phyloP scores from a whole-genome alignment of 2,888 invertebrate species.

The Scaptomyza tumidula region DNA sequence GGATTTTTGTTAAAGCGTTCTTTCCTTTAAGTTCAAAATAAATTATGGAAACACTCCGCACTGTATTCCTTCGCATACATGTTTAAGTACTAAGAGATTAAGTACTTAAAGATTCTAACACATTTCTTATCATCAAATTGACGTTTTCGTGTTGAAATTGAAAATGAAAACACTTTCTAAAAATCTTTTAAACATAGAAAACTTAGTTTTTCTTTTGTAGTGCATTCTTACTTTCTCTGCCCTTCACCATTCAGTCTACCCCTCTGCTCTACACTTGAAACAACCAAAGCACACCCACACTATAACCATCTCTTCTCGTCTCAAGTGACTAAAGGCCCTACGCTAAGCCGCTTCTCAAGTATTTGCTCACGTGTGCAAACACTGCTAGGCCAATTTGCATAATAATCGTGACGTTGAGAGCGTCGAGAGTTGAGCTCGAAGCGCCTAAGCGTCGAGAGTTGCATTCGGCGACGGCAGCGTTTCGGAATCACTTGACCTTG shows the following conservation, averaged over 20 bases:
- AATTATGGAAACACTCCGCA: too few species aligned
- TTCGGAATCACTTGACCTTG: slow-evolving; percentile 67
- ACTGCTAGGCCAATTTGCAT: slow-evolving; percentile 75
- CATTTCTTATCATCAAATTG: too few species aligned
- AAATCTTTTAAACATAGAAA: not conserved
- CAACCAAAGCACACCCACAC: not conserved
- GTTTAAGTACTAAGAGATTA: too few species aligned
- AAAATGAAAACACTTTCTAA: too few species aligned
- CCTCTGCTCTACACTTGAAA: not conserved
- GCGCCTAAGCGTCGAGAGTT: not conserved
- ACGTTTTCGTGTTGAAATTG: too few species aligned
- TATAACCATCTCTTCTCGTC: slow-evolving; percentile 32
- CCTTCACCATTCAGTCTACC: not conserved
- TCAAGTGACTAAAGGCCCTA: slow-evolving; percentile 51
- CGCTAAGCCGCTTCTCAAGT: slow-evolving; percentile 54
- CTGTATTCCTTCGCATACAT: too few species aligned
- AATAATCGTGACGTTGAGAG: slow-evolving; percentile 64
- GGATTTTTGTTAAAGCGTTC: too few species aligned
- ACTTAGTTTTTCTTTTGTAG: slow-evolving; percentile 3
- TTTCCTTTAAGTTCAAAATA: too few species aligned
- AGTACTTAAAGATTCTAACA: too few species aligned
- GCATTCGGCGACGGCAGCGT: slow-evolving; percentile 14
- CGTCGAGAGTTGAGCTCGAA: slow-evolving; percentile 28
- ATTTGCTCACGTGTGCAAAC: slow-evolving; percentile 74
- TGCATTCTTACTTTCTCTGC: slow-evolving; percentile 3